Base-by-base conservation (phyloP, 2,113 vertebrate genomes). In the Lepus timidus region DNA sequence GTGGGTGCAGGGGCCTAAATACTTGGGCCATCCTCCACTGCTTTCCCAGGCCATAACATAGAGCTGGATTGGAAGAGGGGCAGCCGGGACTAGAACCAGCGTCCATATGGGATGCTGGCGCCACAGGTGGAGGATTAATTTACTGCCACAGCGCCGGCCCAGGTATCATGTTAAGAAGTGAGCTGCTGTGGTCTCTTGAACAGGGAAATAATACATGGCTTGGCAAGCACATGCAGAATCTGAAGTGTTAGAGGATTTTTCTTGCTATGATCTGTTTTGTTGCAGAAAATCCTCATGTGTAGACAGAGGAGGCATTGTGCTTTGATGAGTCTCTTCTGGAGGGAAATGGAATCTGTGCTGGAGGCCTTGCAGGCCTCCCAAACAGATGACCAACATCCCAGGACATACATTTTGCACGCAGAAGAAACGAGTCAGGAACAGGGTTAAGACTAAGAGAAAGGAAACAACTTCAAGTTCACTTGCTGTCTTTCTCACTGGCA, bases 351-450 rank as follows among this genome's bases (percentile, higher is more conserved):
- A 49, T 4, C 6, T 13, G 7, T 31, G 25, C n/a, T 36, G 19
- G 19, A 61, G 13, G 44, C 36, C 19, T 4, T 76, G 10, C 12
- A 44, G 36, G 8, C 36, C 44, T 27, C 23, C 0, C 1, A 3
- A 22, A 1, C n/a, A 13, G 39, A 2, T 33, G 51, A 70, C 29
- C 33, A 16, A 39, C 19, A 55, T 8, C 12, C 71, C 2, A 14
- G 6, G 6, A 5, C 4, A 7, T 31, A 22, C 0, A 1, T 1
- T 12, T 6, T 62, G 23, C 0, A 22, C 12, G 31, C 11, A 78
- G 55, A 39, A 84, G 14, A 90, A 86, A 75, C 0, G 4, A 49
- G 55, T 62, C 7, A 91, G 81, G 31, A 75, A 16, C 9, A 65
- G 16, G 13, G 3, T 49, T 62, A 70, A 23, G 70, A 44, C 6